Percentiles rank a stretch among this genome's conserved stretches.
phyloP scores from a whole-genome alignment of 2,888 invertebrate genomes.

The Hyposoter dolosus region DNA sequence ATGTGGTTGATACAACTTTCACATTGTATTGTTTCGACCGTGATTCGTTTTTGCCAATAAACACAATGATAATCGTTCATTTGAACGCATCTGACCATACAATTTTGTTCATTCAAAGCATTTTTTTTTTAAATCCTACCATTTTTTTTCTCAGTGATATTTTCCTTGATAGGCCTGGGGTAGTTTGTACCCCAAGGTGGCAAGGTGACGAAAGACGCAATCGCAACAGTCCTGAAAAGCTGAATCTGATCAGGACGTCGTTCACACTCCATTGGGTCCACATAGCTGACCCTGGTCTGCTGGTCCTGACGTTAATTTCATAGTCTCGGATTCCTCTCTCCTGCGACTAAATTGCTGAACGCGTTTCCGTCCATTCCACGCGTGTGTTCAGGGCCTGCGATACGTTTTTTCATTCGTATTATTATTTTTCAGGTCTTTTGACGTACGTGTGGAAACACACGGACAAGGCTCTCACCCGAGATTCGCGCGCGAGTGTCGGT shows the following conservation, averaged over 20 bases:
- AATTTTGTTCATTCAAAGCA: no score
- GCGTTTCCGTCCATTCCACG: slow-evolving; percentile 43
- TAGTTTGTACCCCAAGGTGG: no score
- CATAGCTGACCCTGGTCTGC: slow-evolving; percentile 8
- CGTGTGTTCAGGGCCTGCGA: slow-evolving; percentile 29
- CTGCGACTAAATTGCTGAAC: slow-evolving; percentile 46
- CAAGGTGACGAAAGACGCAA: no score
- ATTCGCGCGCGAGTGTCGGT: slow-evolving; percentile 28
- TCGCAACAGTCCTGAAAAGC: no score
- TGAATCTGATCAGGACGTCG: neutral
- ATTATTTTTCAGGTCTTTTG: neutral
- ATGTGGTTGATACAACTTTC: no score
- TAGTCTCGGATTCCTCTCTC: slow-evolving; percentile 35
- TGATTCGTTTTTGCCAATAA: no score
- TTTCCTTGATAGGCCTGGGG: no score
- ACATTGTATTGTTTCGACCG: no score
- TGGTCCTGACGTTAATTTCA: slow-evolving; percentile 19
- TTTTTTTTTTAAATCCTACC: no score
- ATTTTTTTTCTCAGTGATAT: no score
- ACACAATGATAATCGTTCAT: no score
- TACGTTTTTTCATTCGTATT: neutral
- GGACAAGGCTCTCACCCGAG: neutral
- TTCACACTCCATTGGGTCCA: slow-evolving; percentile 32
- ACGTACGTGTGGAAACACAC: neutral
- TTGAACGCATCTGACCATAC: no score